Base-by-base conservation (phyloP, 2,797 vertebrate genomes). In the Acrossocheilus fasciatus region DNA sequence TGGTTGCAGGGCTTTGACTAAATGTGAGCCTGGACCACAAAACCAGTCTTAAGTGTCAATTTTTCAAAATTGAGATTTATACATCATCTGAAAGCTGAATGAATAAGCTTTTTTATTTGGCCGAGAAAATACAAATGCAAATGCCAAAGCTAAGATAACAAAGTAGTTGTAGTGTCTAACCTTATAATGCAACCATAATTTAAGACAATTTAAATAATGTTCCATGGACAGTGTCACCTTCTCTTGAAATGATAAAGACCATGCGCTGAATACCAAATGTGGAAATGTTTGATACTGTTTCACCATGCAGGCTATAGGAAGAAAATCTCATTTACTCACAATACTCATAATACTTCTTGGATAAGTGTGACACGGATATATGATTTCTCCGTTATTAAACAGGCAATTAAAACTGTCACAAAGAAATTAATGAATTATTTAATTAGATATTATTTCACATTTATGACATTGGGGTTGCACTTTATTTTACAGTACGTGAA, bases 171-270 rank as follows among this genome's bases (percentile, higher is more conserved):
- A 43, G 66, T 39, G 9, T 82, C 47, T 70, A 54, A 69, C 34
- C 20, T 82, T 54, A 52, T 52, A 70, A 81, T 81, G 59, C 59
- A 66, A 23, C n/a, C n/a, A 43, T 43, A 9, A 17, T 68, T 34
- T 18, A 68, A 43, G 20, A 10, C 12, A 11, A 23, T 77, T 77
- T 39, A 57, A 54, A 41, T 3, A 50, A 26, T 7, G 64, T 74
- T 50, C 15, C 45, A 18, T 30, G 8, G n/a, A 74, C 17, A 20
- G 17, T 14, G 5, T 70, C 79, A 68, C 45, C 30, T 70, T 70
- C 18, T 26, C 6, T 39, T 54, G 12, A 23, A 70, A 54, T 82
- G 34, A 39, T 52, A 39, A 15, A 36, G 4, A 52, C 2, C 47
- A 52, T 52, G 26, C 26, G 52, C 30, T 52, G 73, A 75, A 75